Percentiles rank a stretch among this genome's conserved stretches.
Evolutionary conservation across 1,140 invertebrate species (phyloP).

Genomic region (Subanguina moxae): DNA sequence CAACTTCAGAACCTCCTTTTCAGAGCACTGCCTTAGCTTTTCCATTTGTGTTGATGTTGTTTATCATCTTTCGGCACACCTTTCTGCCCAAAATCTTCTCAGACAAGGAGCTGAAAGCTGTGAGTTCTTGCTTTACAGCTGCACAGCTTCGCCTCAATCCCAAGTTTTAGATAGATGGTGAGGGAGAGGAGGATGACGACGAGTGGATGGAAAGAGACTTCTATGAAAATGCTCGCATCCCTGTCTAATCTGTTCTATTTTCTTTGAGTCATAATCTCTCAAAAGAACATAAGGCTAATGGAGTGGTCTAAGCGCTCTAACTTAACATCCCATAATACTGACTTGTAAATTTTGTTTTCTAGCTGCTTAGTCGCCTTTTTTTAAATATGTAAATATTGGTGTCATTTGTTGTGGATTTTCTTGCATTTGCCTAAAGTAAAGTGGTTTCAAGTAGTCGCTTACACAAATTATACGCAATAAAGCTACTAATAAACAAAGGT

Average conservation of each 20-base stretch:
- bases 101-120: constrained; percentile 51
- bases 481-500: too few species aligned
- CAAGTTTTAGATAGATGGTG: constrained; percentile 46
- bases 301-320: too few species aligned
- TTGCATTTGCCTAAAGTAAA: too few species aligned
- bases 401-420: too few species aligned
- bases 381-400: too few species aligned
- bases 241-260: constrained; percentile 24
- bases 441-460: too few species aligned
- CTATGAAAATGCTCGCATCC: constrained; percentile 44
- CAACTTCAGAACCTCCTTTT: constrained; percentile 26
- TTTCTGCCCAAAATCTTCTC: constrained; percentile 47
- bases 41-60: constrained; percentile 54
- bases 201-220: constrained; percentile 50
- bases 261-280: background rate
- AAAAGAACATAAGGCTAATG: too few species aligned
- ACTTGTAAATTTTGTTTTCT: too few species aligned
- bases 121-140: constrained; percentile 25
- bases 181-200: constrained; percentile 48
- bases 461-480: too few species aligned
- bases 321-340: too few species aligned
- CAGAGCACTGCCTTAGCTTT: constrained; percentile 45
- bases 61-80: constrained; percentile 49
- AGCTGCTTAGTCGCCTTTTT: too few species aligned
- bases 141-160: too few species aligned